Conservation (phyloP, 2,113 vertebrate genomes). For the Oxygymnocypris stewartii region DNA sequence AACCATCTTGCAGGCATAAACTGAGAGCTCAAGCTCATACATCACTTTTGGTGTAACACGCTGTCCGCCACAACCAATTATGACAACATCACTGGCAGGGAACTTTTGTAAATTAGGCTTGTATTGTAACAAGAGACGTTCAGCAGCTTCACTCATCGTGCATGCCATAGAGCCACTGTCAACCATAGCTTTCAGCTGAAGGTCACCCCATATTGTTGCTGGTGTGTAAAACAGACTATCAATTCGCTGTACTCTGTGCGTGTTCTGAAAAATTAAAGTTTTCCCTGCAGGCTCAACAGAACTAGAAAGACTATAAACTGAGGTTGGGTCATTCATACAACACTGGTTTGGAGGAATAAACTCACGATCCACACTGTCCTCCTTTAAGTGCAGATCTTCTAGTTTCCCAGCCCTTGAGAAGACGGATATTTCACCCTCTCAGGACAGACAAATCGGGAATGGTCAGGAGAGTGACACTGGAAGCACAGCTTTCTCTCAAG, state of each 20-base stretch:
- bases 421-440: background rate
- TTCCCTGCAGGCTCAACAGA: background rate
- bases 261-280: slow-evolving; percentile 35
- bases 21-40: slow-evolving; percentile 43
- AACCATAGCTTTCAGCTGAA: slow-evolving; percentile 50
- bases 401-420: slow-evolving; percentile 28
- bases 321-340: background rate
- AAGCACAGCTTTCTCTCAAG: background rate
- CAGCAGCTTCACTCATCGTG: slow-evolving; percentile 47
- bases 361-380: slow-evolving; percentile 46
- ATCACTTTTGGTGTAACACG: slow-evolving; percentile 43
- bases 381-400: slow-evolving; percentile 31
- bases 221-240: slow-evolving; percentile 51
- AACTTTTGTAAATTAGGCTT: background rate
- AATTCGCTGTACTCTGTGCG: slow-evolving; percentile 44
- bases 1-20: slow-evolving; percentile 41
- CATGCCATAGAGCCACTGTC: slow-evolving; percentile 58
- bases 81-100: slow-evolving; percentile 39
- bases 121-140: slow-evolving; percentile 13
- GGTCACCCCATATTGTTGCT: background rate
- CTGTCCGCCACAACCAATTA: slow-evolving; percentile 50
- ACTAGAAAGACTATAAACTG: slow-evolving; percentile 9
- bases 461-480: slow-evolving; percentile 34
- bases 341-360: slow-evolving; percentile 36
- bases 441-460: slow-evolving; percentile 24